Evolutionary conservation across 2,888 invertebrate genomes (phyloP).

Genomic region (Leptothorax acervorum): DNA sequence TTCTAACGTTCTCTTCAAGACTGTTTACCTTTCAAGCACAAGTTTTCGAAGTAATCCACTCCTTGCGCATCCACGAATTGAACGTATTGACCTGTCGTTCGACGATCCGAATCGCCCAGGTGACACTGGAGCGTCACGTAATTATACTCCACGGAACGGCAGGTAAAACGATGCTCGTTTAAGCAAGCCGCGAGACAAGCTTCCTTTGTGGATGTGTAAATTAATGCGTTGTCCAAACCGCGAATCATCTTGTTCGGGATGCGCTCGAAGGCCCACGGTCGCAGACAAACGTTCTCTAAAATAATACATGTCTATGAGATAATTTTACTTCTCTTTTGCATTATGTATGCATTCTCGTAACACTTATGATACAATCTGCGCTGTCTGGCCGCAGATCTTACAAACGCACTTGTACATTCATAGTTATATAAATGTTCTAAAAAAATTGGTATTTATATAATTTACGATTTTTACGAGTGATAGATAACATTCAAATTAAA

Average conservation of each 20-base stretch:
- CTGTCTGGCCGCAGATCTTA: neutral
- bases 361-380: neutral
- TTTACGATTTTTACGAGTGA: neutral
- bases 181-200: constrained; percentile 96
- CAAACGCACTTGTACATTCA: neutral
- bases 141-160: constrained; percentile 97
- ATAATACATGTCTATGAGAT: neutral
- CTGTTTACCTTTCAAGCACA: constrained; percentile 92
- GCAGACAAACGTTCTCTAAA: constrained; percentile 94
- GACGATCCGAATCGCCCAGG: constrained; percentile 95
- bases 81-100: constrained; percentile 95
- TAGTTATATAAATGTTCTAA: too few species aligned
- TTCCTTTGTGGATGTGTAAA: constrained; percentile 97
- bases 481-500: neutral
- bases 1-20: neutral
- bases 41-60: constrained; percentile 95
- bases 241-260: constrained; percentile 97
- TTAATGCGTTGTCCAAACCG: constrained; percentile 95
- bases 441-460: neutral
- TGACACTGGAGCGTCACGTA: constrained; percentile 97
- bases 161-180: constrained; percentile 97
- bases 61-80: constrained; percentile 95
- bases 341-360: constrained; percentile 11
- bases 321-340: constrained; percentile 46
- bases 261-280: constrained; percentile 97